These are phyloP conservation scores for Nomada lathburiana DNA, from an alignment of 2,888 invertebrate genomes.

Conservation along the genomic window DNA sequence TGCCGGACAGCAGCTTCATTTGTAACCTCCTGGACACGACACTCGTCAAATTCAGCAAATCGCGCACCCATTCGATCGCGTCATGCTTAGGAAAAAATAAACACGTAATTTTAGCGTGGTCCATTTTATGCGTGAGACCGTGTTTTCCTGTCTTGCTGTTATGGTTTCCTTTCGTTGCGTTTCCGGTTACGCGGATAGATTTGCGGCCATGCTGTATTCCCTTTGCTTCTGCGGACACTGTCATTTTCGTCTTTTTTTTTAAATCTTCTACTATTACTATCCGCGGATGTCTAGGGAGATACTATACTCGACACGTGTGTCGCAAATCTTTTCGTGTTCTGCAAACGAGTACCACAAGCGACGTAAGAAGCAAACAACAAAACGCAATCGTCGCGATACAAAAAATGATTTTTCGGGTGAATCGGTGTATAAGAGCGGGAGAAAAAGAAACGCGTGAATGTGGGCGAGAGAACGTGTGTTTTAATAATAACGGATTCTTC, in stretches of 20 bases:
- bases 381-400: slow-evolving; percentile 13
- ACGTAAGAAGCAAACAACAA: slow-evolving; percentile 9
- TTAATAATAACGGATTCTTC: slow-evolving; percentile 42
- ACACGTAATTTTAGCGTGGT: background rate
- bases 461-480: slow-evolving; percentile 56
- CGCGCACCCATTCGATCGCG: slow-evolving; percentile 27
- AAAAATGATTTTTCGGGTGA: slow-evolving; percentile 49
- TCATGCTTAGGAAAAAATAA: slow-evolving; percentile 32
- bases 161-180: slow-evolving; percentile 22
- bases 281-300: slow-evolving; percentile 9
- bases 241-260: background rate
- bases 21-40: slow-evolving; percentile 45
- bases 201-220: slow-evolving; percentile 37
- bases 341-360: slow-evolving; percentile 42
- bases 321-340: slow-evolving; percentile 58
- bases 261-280: background rate
- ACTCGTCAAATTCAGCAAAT: slow-evolving; percentile 33
- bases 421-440: slow-evolving; percentile 54
- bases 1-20: slow-evolving; percentile 41
- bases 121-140: slow-evolving; percentile 4
- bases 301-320: slow-evolving; percentile 39
- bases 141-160: background rate
- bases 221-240: slow-evolving; percentile 5
- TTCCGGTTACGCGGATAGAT: slow-evolving; percentile 53
- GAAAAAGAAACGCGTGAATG: slow-evolving; percentile 59